phyloP scores from a whole-genome alignment of 2,888 invertebrate species.

The Tanytarsus gracilentus region DNA sequence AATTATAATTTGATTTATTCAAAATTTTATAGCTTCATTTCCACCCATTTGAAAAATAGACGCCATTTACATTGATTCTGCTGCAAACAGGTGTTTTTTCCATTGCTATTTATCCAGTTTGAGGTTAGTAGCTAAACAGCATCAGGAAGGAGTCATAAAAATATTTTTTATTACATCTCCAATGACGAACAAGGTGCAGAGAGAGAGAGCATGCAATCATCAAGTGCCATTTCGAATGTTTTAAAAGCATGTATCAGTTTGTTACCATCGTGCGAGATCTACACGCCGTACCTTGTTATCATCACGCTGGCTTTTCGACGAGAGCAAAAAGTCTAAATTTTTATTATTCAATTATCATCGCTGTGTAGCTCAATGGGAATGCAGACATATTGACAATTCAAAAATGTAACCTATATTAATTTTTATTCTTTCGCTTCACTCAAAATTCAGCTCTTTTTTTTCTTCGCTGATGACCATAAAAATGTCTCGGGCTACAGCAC shows the following conservation, averaged over 20 bases:
- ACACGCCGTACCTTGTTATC: neutral
- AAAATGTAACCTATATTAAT: conserved; percentile 19
- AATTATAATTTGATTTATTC: no score
- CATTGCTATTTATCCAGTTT: no score
- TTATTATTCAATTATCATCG: conserved; percentile 28
- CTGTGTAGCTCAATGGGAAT: neutral
- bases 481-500: neutral
- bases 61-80: no score
- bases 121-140: no score
- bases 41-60: no score
- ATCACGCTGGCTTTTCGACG: neutral
- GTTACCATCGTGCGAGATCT: conserved; percentile 8
- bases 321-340: conserved; percentile 9
- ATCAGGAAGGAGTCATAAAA: no score
- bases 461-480: conserved; percentile 4
- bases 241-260: conserved; percentile 14
- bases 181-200: neutral
- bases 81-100: no score
- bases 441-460: neutral
- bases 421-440: neutral
- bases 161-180: neutral
- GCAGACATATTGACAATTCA: conserved; percentile 9
- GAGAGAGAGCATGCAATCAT: no score
- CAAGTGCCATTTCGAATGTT: conserved; percentile 21
- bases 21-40: no score